Evolutionary conservation across 2,113 vertebrate genomes (phyloP).

Genomic region (Setophaga coronata): DNA sequence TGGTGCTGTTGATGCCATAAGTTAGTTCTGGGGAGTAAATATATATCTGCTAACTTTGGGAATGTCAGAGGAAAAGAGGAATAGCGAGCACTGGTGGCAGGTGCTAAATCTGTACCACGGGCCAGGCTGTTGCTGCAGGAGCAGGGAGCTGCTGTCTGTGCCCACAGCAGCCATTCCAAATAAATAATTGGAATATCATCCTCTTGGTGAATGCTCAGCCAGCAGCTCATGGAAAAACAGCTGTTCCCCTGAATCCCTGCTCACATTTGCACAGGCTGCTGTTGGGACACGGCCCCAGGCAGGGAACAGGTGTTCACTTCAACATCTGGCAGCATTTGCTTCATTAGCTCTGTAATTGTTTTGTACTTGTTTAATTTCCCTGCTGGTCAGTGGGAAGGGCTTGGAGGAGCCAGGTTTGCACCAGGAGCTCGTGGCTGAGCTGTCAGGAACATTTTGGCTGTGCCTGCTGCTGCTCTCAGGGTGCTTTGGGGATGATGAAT

Average conservation of each 20-base stretch:
- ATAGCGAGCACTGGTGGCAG: neutral
- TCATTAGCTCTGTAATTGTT: neutral
- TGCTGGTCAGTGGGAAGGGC: neutral
- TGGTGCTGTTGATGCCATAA: neutral
- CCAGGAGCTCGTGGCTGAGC: rapidly evolving
- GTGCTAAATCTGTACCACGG: neutral
- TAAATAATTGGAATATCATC: neutral
- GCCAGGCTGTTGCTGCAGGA: neutral
- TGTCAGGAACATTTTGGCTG: neutral
- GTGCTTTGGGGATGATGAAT: neutral
- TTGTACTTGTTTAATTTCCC: neutral
- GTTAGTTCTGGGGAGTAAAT: neutral
- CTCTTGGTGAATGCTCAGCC: neutral
- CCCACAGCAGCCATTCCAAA: neutral
- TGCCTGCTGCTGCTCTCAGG: neutral
- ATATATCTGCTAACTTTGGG: neutral
- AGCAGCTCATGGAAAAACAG: neutral
- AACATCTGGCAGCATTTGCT: neutral
- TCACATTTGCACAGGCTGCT: rapidly evolving
- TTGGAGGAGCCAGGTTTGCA: neutral
- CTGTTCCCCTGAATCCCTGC: neutral
- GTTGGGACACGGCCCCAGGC: neutral
- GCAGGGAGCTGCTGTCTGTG: neutral
- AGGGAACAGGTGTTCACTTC: neutral
- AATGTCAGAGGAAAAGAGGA: neutral